These are phyloP conservation scores for Mus pahari DNA, from an alignment of 2,113 vertebrate species.

Conservation along the genomic window DNA sequence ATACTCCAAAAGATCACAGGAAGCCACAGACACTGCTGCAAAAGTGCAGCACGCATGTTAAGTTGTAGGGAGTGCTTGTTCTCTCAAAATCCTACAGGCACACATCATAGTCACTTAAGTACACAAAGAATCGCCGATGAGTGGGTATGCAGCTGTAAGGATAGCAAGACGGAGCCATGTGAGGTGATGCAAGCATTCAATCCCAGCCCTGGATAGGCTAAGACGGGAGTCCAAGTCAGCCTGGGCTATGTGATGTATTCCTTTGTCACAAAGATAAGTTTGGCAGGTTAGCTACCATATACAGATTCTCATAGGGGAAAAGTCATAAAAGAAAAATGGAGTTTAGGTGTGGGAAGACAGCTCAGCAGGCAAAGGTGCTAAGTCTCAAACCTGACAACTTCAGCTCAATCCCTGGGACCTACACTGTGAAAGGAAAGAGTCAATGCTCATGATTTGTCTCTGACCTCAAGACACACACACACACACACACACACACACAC, in stretches of 20 bases:
- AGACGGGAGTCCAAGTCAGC: neutral
- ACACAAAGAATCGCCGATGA: neutral
- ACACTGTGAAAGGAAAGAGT: neutral
- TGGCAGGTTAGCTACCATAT: neutral
- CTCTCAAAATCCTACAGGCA: neutral
- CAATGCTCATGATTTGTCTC: neutral
- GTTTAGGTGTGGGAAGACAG: neutral
- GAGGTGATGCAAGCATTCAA: neutral
- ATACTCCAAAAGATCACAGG: conserved; percentile 68
- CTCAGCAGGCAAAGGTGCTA: neutral
- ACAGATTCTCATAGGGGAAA: neutral
- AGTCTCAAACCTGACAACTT: neutral
- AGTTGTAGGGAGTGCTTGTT: neutral
- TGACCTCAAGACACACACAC: neutral
- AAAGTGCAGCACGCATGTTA: neutral
- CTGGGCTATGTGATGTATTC: too few species aligned
- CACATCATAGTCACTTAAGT: neutral
- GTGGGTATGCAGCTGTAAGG: neutral
- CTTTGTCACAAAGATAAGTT: neutral
- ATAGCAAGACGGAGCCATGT: neutral
- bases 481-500: neutral
- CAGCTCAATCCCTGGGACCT: neutral
- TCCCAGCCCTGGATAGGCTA: neutral
- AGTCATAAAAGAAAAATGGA: neutral
- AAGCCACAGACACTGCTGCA: neutral